These are phyloP conservation scores for Electrophaes corylata DNA, from an alignment of 2,888 invertebrate genomes.

Conservation along the genomic window DNA sequence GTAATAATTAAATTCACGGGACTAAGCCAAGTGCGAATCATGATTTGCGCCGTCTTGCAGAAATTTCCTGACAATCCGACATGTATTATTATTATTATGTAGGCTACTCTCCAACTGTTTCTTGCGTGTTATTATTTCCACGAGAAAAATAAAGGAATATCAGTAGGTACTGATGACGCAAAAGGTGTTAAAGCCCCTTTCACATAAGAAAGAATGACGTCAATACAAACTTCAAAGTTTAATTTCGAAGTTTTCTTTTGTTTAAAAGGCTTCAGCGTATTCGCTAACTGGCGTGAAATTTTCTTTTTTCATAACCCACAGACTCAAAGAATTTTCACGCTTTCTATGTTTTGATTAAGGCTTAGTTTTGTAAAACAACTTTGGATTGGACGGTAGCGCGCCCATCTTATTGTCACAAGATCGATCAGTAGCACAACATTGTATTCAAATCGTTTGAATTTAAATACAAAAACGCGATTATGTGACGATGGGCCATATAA, in stretches of 20 bases:
- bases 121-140: too few relatives aligned
- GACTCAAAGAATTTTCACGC: not conserved
- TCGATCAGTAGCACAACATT: conserved; percentile 77
- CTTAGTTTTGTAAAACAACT: conserved; percentile 2
- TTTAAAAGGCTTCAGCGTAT: conserved; percentile 6
- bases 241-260: not conserved
- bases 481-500: conserved; percentile 75
- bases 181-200: not conserved
- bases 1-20: too few relatives aligned
- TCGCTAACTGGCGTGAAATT: not conserved
- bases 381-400: conserved; percentile 46
- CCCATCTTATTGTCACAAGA: conserved; percentile 67
- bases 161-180: too few relatives aligned
- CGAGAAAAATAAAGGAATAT: too few relatives aligned
- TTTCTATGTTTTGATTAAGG: not conserved
- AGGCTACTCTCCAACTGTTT: too few relatives aligned
- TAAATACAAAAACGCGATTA: conserved; percentile 83
- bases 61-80: too few relatives aligned
- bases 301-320: not conserved
- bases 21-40: too few relatives aligned
- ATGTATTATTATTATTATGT: too few relatives aligned
- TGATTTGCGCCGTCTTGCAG: too few relatives aligned
- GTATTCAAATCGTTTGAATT: conserved; percentile 81
- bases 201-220: not conserved
- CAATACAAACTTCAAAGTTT: conserved; percentile 2